A percentile compares a stretch with the other conserved stretches of the same genome.
These are phyloP conservation scores for Leuctra nigra DNA, from an alignment of 2,888 invertebrate genomes.

Conservation along the genomic window DNA sequence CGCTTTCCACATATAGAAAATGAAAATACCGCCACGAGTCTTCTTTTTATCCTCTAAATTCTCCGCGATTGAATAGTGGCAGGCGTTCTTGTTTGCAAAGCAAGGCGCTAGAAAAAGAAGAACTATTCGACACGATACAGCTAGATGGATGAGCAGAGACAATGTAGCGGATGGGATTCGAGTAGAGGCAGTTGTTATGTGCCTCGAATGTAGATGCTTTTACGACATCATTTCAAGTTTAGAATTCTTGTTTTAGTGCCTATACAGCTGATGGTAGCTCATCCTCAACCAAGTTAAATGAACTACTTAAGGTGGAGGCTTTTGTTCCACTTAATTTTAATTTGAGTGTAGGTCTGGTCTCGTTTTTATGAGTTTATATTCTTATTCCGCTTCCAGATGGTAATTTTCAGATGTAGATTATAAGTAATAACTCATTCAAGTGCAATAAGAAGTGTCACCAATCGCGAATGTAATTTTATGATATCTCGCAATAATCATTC, in stretches of 20 bases:
- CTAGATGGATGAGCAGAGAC: background rate
- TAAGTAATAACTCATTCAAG: too few relatives aligned
- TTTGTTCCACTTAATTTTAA: background rate
- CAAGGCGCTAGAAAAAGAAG: background rate
- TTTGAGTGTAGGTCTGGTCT: background rate
- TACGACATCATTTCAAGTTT: background rate
- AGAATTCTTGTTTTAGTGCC: background rate
- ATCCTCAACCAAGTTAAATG: background rate
- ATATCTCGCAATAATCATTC: too few relatives aligned
- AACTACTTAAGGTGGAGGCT: background rate
- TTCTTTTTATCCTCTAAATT: background rate
- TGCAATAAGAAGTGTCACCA: too few relatives aligned
- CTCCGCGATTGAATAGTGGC: background rate
- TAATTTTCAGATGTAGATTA: too few relatives aligned
- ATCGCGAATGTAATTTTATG: too few relatives aligned
- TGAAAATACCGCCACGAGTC: background rate
- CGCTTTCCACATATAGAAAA: background rate
- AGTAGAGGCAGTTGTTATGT: background rate
- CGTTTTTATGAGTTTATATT: too few relatives aligned
- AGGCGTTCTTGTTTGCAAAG: background rate
- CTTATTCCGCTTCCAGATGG: too few relatives aligned
- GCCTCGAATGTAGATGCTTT: background rate
- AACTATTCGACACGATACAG: too few relatives aligned
- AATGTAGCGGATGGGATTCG: background rate
- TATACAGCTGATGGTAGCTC: background rate